These are phyloP conservation scores for Varanus komodoensis DNA, from an alignment of 2,113 vertebrate genomes.

Conservation along the genomic window DNA sequence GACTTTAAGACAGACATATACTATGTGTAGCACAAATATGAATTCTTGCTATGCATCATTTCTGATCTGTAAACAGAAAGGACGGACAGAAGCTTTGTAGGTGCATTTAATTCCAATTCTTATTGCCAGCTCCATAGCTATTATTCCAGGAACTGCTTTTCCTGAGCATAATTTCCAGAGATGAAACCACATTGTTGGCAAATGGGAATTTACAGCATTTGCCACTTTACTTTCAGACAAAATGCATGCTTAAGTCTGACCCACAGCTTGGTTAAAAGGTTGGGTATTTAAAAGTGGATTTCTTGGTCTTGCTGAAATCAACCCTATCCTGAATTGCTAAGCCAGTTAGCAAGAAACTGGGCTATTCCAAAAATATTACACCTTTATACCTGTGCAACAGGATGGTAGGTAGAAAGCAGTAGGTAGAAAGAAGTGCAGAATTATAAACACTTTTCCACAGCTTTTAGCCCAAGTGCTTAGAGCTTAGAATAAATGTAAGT, in stretches of 20 bases:
- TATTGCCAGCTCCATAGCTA: slow-evolving; percentile 13
- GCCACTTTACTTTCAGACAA: slow-evolving; percentile 27
- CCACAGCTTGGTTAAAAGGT: slow-evolving; percentile 3
- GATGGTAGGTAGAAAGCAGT: background rate
- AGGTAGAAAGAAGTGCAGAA: background rate
- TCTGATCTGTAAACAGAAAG: slow-evolving; percentile 19
- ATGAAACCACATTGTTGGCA: slow-evolving; percentile 23
- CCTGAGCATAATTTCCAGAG: slow-evolving; percentile 20
- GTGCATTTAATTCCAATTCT: background rate
- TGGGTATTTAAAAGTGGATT: background rate
- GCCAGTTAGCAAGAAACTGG: background rate
- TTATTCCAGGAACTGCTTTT: slow-evolving; percentile 31
- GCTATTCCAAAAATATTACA: background rate
- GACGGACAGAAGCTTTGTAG: slow-evolving; percentile 12
- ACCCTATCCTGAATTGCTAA: background rate
- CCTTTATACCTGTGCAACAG: background rate
- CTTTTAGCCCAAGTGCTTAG: background rate
- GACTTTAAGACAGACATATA: background rate
- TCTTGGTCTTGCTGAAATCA: slow-evolving; percentile 6
- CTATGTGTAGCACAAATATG: background rate
- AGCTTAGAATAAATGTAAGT: background rate
- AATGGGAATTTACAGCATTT: slow-evolving; percentile 14
- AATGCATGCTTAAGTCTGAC: slow-evolving; percentile 17
- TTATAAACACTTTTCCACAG: background rate
- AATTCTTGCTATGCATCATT: slow-evolving; percentile 30